Conservation (phyloP, 92 coral and sea anemone species). For the Paramuricea clavata region DNA sequence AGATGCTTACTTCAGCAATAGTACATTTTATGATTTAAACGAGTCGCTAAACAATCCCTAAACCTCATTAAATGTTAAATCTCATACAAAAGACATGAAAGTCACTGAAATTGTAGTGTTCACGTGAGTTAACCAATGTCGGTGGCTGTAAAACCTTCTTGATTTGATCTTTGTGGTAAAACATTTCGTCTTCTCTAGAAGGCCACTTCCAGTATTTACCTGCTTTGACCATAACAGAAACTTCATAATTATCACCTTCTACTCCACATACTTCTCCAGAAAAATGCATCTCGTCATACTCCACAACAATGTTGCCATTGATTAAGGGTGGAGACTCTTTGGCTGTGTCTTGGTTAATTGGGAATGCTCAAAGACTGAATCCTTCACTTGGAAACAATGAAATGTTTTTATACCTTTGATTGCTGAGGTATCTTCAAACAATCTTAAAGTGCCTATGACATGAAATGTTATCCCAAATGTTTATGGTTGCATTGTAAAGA, state of each 20-base stretch:
- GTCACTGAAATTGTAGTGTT: neutral
- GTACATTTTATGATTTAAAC: too few relatives aligned
- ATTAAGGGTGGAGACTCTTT: neutral
- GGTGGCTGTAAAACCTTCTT: neutral
- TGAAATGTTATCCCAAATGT: too few relatives aligned
- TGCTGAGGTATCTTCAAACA: slow-evolving; percentile 66
- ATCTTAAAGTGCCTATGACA: slow-evolving; percentile 9
- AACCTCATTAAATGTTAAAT: too few relatives aligned
- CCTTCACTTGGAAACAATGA: neutral
- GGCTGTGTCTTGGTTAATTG: neutral
- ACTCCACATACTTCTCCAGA: neutral
- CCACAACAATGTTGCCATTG: neutral
- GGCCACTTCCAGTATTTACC: slow-evolving; percentile 12
- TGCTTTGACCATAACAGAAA: slow-evolving; percentile 5
- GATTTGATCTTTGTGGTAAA: neutral
- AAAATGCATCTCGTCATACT: neutral
- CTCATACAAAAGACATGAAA: too few relatives aligned
- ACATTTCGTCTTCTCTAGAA: neutral
- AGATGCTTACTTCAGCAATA: too few relatives aligned
- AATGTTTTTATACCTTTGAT: slow-evolving; percentile 28
- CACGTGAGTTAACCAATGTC: neutral
- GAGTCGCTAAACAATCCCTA: too few relatives aligned
- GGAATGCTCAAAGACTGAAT: neutral
- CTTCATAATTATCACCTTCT: neutral
- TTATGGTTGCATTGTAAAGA: slow-evolving; percentile 25